These are phyloP conservation scores for Pangasius krempfi DNA, from an alignment of 2,797 vertebrate genomes.

Conservation along the genomic window DNA sequence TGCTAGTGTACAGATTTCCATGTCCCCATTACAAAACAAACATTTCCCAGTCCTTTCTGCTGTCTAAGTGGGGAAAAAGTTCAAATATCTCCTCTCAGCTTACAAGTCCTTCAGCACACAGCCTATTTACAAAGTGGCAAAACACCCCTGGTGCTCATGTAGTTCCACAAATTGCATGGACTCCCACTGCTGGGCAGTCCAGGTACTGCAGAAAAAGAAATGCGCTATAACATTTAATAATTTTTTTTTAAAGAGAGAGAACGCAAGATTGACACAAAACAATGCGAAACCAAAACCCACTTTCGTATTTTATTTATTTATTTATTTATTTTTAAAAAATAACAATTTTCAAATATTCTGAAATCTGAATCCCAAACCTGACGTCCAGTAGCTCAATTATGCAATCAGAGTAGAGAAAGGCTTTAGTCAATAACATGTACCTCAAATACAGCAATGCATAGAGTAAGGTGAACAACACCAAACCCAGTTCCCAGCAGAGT, in stretches of 20 bases:
- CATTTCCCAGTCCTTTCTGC: background rate
- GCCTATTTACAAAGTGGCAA: background rate
- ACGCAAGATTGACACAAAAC: background rate
- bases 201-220: slow-evolving; percentile 13
- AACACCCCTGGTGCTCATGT: background rate
- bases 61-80: background rate
- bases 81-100: background rate
- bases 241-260: background rate
- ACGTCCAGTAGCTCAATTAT: slow-evolving; percentile 65
- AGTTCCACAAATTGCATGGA: background rate
- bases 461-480: slow-evolving; percentile 78
- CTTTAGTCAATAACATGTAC: slow-evolving; percentile 74
- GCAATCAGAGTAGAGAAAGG: slow-evolving; percentile 70
- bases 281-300: slow-evolving; percentile 13
- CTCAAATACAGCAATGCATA: slow-evolving; percentile 82
- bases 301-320: slow-evolving; percentile 44
- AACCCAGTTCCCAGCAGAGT: slow-evolving; percentile 57
- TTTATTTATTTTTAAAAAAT: slow-evolving; percentile 64
- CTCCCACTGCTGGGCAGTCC: slow-evolving; percentile 31
- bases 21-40: background rate
- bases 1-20: background rate
- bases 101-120: background rate
- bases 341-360: slow-evolving; percentile 72
- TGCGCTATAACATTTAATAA: background rate
- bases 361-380: slow-evolving; percentile 71